Percentiles rank a stretch among this genome's conserved stretches.
Conservation (phyloP, 2,113 vertebrate genomes). For the Amblyopsis rosae region DNA sequence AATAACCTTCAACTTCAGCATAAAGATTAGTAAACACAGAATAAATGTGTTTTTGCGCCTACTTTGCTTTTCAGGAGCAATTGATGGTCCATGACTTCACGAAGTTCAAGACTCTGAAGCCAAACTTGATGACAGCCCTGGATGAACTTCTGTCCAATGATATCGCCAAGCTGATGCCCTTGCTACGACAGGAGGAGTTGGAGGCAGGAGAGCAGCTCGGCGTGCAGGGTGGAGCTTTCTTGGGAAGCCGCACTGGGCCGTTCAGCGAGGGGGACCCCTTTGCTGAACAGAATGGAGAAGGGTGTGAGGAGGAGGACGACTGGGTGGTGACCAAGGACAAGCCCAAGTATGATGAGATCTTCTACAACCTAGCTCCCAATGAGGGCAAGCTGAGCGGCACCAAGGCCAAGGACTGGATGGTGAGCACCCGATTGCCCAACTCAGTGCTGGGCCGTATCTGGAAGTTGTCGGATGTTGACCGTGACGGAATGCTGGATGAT, state of each 20-base stretch:
- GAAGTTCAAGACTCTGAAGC: conserved; percentile 88
- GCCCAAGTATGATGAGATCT: conserved; percentile 93
- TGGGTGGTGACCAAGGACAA: conserved; percentile 96
- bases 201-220: conserved; percentile 78
- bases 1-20: no score
- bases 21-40: no score
- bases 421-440: conserved; percentile 89
- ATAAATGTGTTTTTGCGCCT: background rate
- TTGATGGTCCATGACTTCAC: conserved; percentile 87
- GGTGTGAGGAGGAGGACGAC: conserved; percentile 78
- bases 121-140: conserved; percentile 82
- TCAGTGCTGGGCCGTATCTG: conserved; percentile 91
- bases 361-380: conserved; percentile 87
- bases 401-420: conserved; percentile 92
- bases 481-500: conserved; percentile 91
- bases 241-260: conserved; percentile 84
- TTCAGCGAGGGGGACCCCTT: conserved; percentile 83
- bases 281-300: conserved; percentile 59
- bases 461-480: conserved; percentile 92
- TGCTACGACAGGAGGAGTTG: conserved; percentile 88
- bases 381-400: conserved; percentile 90
- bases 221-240: conserved; percentile 88
- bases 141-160: conserved; percentile 84
- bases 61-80: conserved; percentile 76
- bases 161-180: conserved; percentile 90